Evolutionary conservation across 2,888 invertebrate species (phyloP), one percentile per base, ranked within the genome.

Genomic region (Watsonalla cultraria): DNA sequence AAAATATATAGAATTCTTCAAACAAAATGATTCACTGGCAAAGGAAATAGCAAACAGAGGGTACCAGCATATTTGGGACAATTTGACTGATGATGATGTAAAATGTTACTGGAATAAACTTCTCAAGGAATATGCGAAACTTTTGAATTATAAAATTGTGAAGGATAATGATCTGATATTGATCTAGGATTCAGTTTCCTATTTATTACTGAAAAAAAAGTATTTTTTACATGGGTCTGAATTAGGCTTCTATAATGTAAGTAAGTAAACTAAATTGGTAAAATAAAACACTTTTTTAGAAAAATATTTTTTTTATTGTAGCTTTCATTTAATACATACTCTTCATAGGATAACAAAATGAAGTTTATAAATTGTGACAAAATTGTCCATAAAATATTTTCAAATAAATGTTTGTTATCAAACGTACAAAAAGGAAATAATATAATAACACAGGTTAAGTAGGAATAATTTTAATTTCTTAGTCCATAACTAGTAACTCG

Each of bases 91-190:
- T 91, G 92, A 94, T 54, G 96, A 98, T 82, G 92, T 99, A 0
- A 91, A 91, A 61, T 97, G 97, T 74, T 99, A 97, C 80, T 99
- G 99, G 98, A 92, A 90, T 62, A 93, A 92, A 61, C 86, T 98
- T 54, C 82, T 99, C 7, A 92, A 91, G 56, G 90, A 91, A 65
- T 98, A 98, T 82, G 90, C 94, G 1, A 94, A 94, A 72, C 86
- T 97, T 47, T 74, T 97, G 7, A 94, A 91, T 51, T 97, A 93
- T 78, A 85, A 93, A 61, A 92, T 95, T 7, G 76, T 80, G 34
- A 83, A 90, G 63, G 93, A 95, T 74, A 64, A 81, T n/a, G 81
- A 88, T 74, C 82, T 95, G 48, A 92, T 93, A 47, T 87, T 87
- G 77, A 86, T 94, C 4, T 49, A 49, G 15, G 42, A 42, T 42